phyloP scores from a whole-genome alignment of 2,113 vertebrate genomes.

The Terrapene triunguis region DNA sequence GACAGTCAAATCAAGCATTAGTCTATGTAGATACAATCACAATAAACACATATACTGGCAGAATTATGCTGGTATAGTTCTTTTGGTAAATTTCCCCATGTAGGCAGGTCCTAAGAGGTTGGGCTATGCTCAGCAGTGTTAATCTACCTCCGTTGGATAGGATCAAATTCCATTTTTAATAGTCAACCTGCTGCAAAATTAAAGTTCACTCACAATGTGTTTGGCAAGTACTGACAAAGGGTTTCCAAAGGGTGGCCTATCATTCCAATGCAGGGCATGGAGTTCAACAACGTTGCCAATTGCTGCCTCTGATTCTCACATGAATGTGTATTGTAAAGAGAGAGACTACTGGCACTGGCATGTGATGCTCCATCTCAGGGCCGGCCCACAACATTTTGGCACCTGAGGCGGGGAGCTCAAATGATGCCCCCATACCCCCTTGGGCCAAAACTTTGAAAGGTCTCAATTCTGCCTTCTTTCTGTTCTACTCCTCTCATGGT shows the following conservation, averaged over 20 bases:
- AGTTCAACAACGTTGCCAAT: not conserved
- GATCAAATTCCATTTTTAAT: not conserved
- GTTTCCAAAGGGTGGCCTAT: not conserved
- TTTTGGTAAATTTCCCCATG: not conserved
- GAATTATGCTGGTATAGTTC: not conserved
- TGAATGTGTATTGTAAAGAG: not conserved
- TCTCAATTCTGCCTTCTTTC: too few species aligned
- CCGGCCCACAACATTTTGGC: too few species aligned
- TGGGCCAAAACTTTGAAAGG: too few species aligned
- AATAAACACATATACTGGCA: too few species aligned
- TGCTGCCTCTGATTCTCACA: not conserved
- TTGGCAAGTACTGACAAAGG: not conserved
- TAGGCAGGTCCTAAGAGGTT: not conserved
- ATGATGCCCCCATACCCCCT: too few species aligned
- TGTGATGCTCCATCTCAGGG: not conserved
- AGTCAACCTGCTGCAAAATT: not conserved
- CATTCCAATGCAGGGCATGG: not conserved
- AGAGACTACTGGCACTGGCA: not conserved
- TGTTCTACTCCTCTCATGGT: too few species aligned
- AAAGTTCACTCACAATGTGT: not conserved
- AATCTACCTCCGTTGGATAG: accelerated
- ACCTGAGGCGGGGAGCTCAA: too few species aligned
- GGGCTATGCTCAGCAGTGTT: not conserved
- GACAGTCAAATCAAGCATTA: too few species aligned
- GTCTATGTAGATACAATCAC: too few species aligned